phyloP scores from a whole-genome alignment of 2,888 invertebrate species.

The Athalia circularis region DNA sequence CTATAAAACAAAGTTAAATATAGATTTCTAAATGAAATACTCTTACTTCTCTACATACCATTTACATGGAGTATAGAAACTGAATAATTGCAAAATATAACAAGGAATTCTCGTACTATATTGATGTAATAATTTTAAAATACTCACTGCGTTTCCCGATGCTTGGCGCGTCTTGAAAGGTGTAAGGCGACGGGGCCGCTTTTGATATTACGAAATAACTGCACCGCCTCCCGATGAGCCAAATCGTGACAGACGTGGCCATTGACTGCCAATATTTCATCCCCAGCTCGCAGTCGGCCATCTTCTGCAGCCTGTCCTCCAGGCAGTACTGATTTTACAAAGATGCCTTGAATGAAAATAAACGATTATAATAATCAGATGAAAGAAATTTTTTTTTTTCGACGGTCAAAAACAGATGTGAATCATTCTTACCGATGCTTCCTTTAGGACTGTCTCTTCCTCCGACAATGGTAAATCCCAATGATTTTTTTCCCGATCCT shows the following conservation, averaged over 20 bases:
- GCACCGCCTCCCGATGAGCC: constrained; percentile 87
- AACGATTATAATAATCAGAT: not conserved
- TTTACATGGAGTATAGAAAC: no score
- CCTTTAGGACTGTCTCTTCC: constrained; percentile 91
- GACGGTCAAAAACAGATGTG: no score
- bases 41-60: no score
- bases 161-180: constrained; percentile 79
- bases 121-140: constrained; percentile 59
- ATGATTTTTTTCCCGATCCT: constrained; percentile 87
- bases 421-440: constrained; percentile 77
- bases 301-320: constrained; percentile 90
- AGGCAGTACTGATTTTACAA: constrained; percentile 89
- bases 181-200: constrained; percentile 86
- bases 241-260: constrained; percentile 87
- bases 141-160: constrained; percentile 72
- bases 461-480: constrained; percentile 94
- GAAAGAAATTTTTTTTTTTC: no score
- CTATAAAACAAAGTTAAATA: no score
- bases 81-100: no score
- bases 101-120: constrained; percentile 51
- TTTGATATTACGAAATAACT: constrained; percentile 87
- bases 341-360: constrained; percentile 77
- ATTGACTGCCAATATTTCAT: constrained; percentile 89
- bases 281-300: constrained; percentile 88
- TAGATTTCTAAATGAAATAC: no score